Conservation (phyloP, 1,140 invertebrate species). For the Camponotus vicinus region DNA sequence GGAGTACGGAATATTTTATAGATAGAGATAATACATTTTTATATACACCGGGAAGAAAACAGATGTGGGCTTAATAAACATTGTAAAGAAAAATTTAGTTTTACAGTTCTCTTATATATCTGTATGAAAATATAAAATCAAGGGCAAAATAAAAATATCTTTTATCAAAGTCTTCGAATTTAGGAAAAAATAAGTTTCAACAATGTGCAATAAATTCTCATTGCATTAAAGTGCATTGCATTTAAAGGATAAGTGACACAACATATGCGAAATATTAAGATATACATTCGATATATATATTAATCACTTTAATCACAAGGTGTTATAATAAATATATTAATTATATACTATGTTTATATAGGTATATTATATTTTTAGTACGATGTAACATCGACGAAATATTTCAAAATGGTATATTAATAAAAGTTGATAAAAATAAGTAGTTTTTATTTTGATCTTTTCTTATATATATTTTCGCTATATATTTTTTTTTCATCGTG, state of each 20-base stretch:
- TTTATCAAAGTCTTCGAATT: background rate
- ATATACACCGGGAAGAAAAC: background rate
- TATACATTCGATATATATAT: background rate
- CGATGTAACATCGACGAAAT: background rate
- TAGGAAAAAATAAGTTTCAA: background rate
- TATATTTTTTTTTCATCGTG: background rate
- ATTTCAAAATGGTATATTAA: conserved; percentile 16
- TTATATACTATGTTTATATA: background rate
- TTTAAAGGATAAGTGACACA: background rate
- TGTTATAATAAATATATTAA: background rate
- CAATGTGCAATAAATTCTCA: background rate
- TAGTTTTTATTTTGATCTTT: conserved; percentile 5
- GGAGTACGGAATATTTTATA: background rate
- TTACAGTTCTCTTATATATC: background rate
- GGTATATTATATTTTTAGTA: conserved; percentile 25
- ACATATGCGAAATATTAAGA: conserved; percentile 5
- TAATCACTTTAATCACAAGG: background rate
- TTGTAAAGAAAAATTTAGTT: too few species aligned
- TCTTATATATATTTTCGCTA: background rate
- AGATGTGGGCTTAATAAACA: too few species aligned
- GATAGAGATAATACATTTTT: conserved; percentile 9
- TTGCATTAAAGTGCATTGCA: background rate
- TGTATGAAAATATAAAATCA: background rate
- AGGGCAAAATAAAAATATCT: background rate
- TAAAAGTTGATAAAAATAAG: conserved; percentile 30